Evolutionary conservation across 2,888 invertebrate genomes (phyloP), one percentile per base, ranked within the genome.

Genomic region (Nemotelus nigrinus): DNA sequence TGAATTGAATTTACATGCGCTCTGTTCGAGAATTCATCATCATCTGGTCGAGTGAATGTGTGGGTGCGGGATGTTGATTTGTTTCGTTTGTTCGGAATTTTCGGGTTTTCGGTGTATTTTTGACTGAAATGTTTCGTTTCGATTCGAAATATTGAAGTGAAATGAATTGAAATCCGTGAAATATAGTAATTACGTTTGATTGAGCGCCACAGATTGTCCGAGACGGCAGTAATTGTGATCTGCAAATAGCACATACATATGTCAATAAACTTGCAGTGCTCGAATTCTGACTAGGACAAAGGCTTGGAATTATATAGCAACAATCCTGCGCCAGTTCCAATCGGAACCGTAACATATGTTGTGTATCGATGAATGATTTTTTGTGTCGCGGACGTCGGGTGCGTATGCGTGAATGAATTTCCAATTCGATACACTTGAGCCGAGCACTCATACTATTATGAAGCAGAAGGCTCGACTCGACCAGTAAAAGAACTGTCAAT

Each of bases 291-390:
- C n/a, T 57, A 60, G 74, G 74, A 74, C 74, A 74, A 74, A 74
- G 74, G 74, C 60, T 63, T 74, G 74, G 74, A 74, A 74, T 58
- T 43, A 50, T 55, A 55, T 47, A 55, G 57, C 60, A 58, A 44
- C 47, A 58, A 50, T 39, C 10, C 4, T 44, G 63, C 7, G 63
- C 39, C 25, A 10, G n/a, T 63, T 74, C 63, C 74, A 60, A 63
- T 43, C 8, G n/a, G 25, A 39, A 53, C 41, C 45, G 65, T 7
- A 72, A 45, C 71, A 72, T 72, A 70, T 72, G 71, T 72, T 72
- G 57, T 58, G 39, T 3, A n/a, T 53, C 70, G 70, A 55, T 8
- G 41, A 70, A 53, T 70, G 55, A 48, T 60, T 43, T 58, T 58
- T 58, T 72, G 7, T 39, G 60, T 48, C 74, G 25, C n/a, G 41